Percentiles rank a stretch among this genome's conserved stretches.
These are phyloP conservation scores for Pediacus dermestoides DNA, from an alignment of 2,888 invertebrate genomes.

Conservation along the genomic window DNA sequence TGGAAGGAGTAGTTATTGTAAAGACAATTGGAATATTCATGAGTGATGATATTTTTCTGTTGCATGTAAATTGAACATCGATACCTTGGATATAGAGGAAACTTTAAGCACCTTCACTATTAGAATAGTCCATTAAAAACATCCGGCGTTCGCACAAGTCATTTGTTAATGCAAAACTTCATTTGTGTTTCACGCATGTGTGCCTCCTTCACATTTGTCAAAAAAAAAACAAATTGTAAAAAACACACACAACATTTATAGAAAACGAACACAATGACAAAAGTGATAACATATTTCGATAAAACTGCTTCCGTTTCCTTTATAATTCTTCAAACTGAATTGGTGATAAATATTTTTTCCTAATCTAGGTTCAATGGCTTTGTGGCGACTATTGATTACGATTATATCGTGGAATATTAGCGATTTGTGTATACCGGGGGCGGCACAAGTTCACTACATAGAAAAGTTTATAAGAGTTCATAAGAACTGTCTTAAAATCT, in stretches of 20 bases:
- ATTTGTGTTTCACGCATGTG: constrained; percentile 48
- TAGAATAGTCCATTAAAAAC: constrained; percentile 45
- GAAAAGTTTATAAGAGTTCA: too few relatives aligned
- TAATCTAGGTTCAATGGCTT: constrained; percentile 39
- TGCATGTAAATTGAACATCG: constrained; percentile 36
- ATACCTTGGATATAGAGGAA: constrained; percentile 20
- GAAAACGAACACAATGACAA: constrained; percentile 39
- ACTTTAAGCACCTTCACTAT: constrained; percentile 27
- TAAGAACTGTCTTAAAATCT: too few relatives aligned
- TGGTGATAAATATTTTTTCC: constrained; percentile 31
- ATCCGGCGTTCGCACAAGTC: constrained; percentile 42
- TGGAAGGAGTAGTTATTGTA: too few relatives aligned
- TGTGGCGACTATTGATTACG: constrained; percentile 26
- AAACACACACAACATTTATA: too few relatives aligned
- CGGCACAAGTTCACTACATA: too few relatives aligned
- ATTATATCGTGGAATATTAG: constrained; percentile 13
- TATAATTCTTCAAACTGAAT: constrained; percentile 30
- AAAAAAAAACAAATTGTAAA: too few relatives aligned
- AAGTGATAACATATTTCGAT: constrained; percentile 43
- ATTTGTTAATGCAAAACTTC: constrained; percentile 47
- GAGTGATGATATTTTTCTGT: too few relatives aligned
- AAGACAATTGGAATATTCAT: too few relatives aligned
- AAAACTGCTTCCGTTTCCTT: constrained; percentile 44
- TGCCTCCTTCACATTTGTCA: constrained; percentile 40
- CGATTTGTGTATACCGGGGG: too few relatives aligned